phyloP scores from a whole-genome alignment of 2,888 invertebrate species.

The Cataglyphis cursor region DNA sequence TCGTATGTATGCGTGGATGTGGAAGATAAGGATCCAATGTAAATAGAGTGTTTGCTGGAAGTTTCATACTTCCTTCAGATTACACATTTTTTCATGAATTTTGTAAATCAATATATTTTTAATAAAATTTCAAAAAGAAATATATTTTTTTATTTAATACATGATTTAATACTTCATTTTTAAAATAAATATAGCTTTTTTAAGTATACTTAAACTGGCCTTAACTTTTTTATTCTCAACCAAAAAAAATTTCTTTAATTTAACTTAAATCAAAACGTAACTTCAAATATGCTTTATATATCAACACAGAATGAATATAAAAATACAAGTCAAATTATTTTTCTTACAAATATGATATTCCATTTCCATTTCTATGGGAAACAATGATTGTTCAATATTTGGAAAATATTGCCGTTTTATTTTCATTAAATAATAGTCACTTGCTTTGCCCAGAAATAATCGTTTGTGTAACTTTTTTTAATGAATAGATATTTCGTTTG shows the following conservation, averaged over 20 bases:
- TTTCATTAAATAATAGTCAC: conserved; percentile 23
- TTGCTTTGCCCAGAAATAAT: conserved; percentile 20
- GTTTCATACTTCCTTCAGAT: not conserved
- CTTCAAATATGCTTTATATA: not conserved
- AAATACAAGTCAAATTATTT: not conserved
- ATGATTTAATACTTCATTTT: no score
- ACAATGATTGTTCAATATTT: not conserved
- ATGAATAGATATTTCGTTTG: conserved; percentile 21
- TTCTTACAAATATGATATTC: not conserved
- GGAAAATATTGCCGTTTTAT: conserved; percentile 15
- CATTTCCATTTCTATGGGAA: not conserved
- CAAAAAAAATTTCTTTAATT: not conserved
- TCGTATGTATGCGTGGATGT: not conserved
- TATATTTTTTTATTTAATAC: not conserved
- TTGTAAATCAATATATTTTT: conserved; percentile 2
- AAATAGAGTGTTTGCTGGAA: not conserved
- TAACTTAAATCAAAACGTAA: not conserved
- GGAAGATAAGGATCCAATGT: conserved; percentile 9
- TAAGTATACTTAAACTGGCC: not conserved
- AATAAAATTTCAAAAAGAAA: not conserved
- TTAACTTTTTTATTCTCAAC: not conserved
- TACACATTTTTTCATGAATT: conserved; percentile 1
- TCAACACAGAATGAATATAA: not conserved
- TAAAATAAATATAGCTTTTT: no score
- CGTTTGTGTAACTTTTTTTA: conserved; percentile 4